Evolutionary conservation across 37 sponge, comb jelly and placozoan genomes (phyloP).

Genomic region (Halichondria panicea): DNA sequence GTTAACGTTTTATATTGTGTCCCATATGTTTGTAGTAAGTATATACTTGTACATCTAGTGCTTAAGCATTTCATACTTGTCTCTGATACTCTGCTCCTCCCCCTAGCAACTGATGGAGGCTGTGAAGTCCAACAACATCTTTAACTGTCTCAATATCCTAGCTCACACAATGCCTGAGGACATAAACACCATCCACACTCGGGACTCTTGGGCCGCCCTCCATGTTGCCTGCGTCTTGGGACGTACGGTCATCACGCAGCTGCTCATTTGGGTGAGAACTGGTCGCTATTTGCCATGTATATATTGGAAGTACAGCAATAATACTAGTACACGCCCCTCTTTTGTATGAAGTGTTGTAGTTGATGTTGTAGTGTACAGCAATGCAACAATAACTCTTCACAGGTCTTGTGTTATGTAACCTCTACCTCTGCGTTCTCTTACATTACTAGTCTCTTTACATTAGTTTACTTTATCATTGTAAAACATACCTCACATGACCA

Average conservation of each 20-base stretch:
- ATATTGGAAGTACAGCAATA: no score
- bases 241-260: slow-evolving; percentile 42
- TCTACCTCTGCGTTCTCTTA: no score
- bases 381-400: background rate
- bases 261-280: slow-evolving; percentile 73
- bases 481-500: background rate
- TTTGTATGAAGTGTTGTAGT: background rate
- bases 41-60: no score
- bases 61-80: no score
- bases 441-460: background rate
- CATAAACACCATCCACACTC: slow-evolving; percentile 57
- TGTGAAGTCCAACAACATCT: background rate
- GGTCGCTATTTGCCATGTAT: no score
- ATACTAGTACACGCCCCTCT: no score
- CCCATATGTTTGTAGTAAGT: background rate
- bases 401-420: background rate
- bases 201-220: slow-evolving; percentile 28
- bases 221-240: slow-evolving; percentile 67
- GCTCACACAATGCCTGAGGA: slow-evolving; percentile 64
- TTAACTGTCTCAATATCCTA: slow-evolving; percentile 9
- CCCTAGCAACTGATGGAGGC: slow-evolving; percentile 9
- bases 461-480: background rate
- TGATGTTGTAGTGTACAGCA: background rate
- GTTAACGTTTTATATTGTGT: background rate
- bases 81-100: no score